phyloP scores from a whole-genome alignment of 1,140 invertebrate species.

The Bombus waltoni region DNA sequence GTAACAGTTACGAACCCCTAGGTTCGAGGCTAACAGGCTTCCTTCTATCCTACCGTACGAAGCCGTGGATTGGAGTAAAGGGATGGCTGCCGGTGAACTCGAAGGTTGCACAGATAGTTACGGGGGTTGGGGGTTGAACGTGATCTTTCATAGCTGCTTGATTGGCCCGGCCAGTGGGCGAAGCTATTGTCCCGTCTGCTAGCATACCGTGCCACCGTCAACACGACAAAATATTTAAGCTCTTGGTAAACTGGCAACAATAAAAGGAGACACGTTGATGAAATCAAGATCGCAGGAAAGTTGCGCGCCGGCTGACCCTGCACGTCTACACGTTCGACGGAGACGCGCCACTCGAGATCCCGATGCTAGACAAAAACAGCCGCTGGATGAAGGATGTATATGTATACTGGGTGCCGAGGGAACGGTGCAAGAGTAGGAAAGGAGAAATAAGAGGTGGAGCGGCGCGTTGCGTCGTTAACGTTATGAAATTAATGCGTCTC shows the following conservation, averaged over 20 bases:
- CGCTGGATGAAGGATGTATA: slow-evolving; percentile 13
- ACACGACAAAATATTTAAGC: slow-evolving; percentile 80
- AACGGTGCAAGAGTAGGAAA: background rate
- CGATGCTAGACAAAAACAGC: slow-evolving; percentile 1
- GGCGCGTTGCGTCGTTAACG: background rate
- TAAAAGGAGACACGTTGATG: slow-evolving; percentile 81
- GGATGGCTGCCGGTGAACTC: slow-evolving; percentile 65
- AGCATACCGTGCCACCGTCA: no score
- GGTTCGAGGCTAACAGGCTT: slow-evolving; percentile 57
- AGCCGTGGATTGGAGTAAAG: slow-evolving; percentile 49
- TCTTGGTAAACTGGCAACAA: slow-evolving; percentile 75
- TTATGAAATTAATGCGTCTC: slow-evolving; percentile 27
- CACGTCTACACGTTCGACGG: slow-evolving; percentile 58
- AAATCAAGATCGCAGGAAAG: slow-evolving; percentile 80
- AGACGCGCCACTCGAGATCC: slow-evolving; percentile 16
- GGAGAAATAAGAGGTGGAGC: slow-evolving; percentile 18
- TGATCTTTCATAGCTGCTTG: slow-evolving; percentile 82
- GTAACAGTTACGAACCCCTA: slow-evolving; percentile 69
- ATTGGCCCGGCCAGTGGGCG: slow-evolving; percentile 71
- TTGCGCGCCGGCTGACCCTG: slow-evolving; percentile 65
- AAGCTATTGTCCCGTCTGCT: slow-evolving; percentile 74
- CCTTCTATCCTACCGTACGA: slow-evolving; percentile 46
- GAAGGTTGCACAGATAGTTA: slow-evolving; percentile 64
- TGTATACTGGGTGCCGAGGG: background rate
- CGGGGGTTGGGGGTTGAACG: slow-evolving; percentile 74